Evolutionary conservation across 2,888 invertebrate genomes (phyloP), one percentile per base, ranked within the genome.

Genomic region (Gortyna flavago): DNA sequence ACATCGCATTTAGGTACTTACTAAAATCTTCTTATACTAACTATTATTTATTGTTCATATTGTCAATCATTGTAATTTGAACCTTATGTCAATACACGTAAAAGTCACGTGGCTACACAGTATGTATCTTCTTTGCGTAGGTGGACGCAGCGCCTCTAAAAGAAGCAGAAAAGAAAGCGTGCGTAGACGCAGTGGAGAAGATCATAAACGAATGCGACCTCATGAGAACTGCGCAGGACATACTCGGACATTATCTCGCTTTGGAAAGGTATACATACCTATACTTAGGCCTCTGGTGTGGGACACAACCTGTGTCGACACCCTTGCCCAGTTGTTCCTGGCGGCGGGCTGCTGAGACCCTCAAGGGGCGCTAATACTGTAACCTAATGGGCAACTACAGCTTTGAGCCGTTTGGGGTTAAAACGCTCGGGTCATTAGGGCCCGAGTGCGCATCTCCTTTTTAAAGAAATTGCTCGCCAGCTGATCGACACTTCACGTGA

Each of bases 201-300:
- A 95, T 98, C 73, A 97, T 99, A 35, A 97, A 97, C 51, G 97
- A 97, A 79, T 98, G 98, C 81, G 98, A 97, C 89, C 95, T 98
- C 82, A 98, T 97, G 85, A 97, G 98, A 44, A 97, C 97, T 66
- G 98, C 98, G 95, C 99, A 99, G 91, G 98, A 98, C 88, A 92
- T 99, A 41, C 97, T 99, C 2, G 98, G 99, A 59, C 98, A 98
- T 82, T 99, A 99, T 95, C 97, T 99, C 73, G 97, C 98, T 35
- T 97, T 99, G 88, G 99, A 99, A 94, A 98, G 99, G 97, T 65
- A 54, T 68, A 51, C 32, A 32, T 21, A 44, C 44, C 5, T 51
- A 48, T 48, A 51, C 44, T 13, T 13, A 44, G 44, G 13, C 3
- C 44, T 4, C 44, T 44, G 44, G 44, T 44, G 44, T 44, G 44